Percentiles rank a stretch among this genome's conserved stretches.
Evolutionary conservation across 2,113 vertebrate genomes (phyloP).

Genomic region (Prunella fulvescens): DNA sequence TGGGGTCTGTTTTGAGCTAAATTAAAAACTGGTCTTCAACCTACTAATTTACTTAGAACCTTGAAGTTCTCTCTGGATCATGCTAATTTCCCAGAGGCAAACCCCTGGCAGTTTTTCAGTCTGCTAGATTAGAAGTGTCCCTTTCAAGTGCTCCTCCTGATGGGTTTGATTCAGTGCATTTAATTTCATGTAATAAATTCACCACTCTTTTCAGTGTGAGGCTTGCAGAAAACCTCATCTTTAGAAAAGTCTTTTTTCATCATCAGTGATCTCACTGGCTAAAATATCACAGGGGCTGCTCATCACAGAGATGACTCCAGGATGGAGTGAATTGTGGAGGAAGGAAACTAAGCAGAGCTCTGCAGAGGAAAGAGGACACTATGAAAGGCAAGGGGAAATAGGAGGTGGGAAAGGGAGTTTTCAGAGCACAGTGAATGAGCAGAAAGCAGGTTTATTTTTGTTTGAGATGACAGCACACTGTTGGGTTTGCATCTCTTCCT

Average conservation of each 20-base stretch:
- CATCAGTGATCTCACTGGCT: not conserved
- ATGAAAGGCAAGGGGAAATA: not conserved
- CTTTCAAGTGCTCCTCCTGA: not conserved
- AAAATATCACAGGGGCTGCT: not conserved
- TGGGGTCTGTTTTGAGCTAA: not conserved
- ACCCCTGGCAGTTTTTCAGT: not conserved
- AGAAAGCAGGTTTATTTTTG: not conserved
- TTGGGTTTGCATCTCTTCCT: not conserved
- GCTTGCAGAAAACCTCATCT: not conserved
- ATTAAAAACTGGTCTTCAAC: not conserved
- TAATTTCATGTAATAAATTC: not conserved
- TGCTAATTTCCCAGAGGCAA: not conserved
- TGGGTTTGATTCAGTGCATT: not conserved
- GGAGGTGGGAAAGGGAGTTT: not conserved
- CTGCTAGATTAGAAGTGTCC: not conserved
- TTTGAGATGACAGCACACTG: not conserved
- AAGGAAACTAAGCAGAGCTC: not conserved
- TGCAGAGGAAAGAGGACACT: not conserved
- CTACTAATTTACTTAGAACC: not conserved
- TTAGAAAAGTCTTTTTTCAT: not conserved
- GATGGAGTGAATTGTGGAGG: not conserved
- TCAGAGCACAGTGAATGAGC: not conserved
- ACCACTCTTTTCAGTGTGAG: not conserved
- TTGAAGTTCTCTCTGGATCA: not conserved
- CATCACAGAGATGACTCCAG: not conserved